Base-by-base conservation (phyloP, 2,888 invertebrate species). In the Glyphotaelius pellucidus region DNA sequence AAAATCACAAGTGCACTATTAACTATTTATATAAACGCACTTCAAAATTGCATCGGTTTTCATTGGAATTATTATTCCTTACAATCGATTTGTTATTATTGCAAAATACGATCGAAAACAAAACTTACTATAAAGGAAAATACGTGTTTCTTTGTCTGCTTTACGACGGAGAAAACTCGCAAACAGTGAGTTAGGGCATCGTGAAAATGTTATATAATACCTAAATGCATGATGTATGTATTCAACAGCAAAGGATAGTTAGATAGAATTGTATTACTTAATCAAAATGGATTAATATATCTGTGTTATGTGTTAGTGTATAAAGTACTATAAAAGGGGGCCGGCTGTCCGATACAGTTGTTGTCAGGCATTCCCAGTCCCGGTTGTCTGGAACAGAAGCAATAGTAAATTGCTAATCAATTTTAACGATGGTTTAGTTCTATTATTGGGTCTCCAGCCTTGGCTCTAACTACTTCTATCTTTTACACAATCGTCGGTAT, bases 371-470 rank as follows among this genome's bases (percentile, higher is more conserved):
- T 35, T 83, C 32, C 31, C 83, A 83, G 15, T 7, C 35, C 5
- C 32, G 38, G 32, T 15, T 35, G 35, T 83, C 25, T 25, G 67
- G 25, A 67, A 67, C 67, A n/a, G 67, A 67, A 67, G n/a, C 67
- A 67, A 67, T 67, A 67, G 67, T 67, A 67, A 83, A 35, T 83
- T 35, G 35, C 32, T n/a, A 35, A 83, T 83, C 83, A 83, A 83
- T 83, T 83, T 83, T 83, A 83, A 31, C 32, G 32, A 35, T 35
- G 35, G 25, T 25, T 25, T 32, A 83, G 42, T n/a, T 86, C 86
- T 86, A 86, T 86, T 86, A n/a, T 86, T 86, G 86, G 38, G 86
- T 30, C 12, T 35, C 32, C n/a, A 86, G 11, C 86, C 86, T 86
- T 86, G 86, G 42, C 38, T 30, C 86, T 15, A 30, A 86, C 42